Evolutionary conservation across 1,140 invertebrate genomes (phyloP), one percentile per base, ranked within the genome.

Genomic region (Prorops nasuta): DNA sequence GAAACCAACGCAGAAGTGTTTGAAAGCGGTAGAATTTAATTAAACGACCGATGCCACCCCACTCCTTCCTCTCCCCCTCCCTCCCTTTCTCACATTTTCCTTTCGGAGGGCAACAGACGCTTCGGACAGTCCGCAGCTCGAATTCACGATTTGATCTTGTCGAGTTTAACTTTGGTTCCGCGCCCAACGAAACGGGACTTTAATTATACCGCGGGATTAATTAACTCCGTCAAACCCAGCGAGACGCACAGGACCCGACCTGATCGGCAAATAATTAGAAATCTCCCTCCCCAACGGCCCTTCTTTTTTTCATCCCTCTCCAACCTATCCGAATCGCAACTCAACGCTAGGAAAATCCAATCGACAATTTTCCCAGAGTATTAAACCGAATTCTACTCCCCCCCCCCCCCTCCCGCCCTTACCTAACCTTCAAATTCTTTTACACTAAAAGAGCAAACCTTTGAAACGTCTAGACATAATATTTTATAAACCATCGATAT

Each of bases 1-100:
- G 47, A 43, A 54, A 61, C 57, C 52, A 52, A 60, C 54, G 51
- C 36, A 15, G 32, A 18, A 20, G 32, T 36, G 58, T 58, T 63
- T 43, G 63, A 64, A 67, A 76, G 66, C 62, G 60, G 53, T 65
- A 67, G 67, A 72, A 75, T 76, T 75, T 74, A 76, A 76, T 76
- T 75, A 76, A 75, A 74, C 59, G 52, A 45, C 45, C 43, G 49
- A 34, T 35, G 45, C 24, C 12, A 14, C 12, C 22, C 43, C 32
- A 17, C 49, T 49, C 51, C 51, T 40, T 49, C 39, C 37, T 31
- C 35, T 32, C 39, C 41, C 37, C 37, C 18, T n/a, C n/a, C n/a
- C n/a, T n/a, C n/a, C n/a, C n/a, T n/a, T n/a, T n/a, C n/a, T n/a
- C n/a, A n/a, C n/a, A n/a, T n/a, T n/a, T n/a, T n/a, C n/a, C n/a